Percentiles rank a stretch among this genome's conserved stretches.
Conservation (phyloP, 2,113 vertebrate genomes). For the Microtus montanus region DNA sequence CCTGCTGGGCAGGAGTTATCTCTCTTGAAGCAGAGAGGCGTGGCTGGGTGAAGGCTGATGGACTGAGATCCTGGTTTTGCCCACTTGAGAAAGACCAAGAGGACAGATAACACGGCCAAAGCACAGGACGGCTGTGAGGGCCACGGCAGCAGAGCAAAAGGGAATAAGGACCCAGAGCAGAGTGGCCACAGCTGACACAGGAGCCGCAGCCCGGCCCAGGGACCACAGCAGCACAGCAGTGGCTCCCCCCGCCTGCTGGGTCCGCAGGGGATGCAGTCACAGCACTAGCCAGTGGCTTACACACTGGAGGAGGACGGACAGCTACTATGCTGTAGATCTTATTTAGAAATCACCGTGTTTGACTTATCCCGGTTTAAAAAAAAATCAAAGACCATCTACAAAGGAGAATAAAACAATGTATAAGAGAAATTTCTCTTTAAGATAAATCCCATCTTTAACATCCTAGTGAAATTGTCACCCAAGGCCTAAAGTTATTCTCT, state of each 20-base stretch:
- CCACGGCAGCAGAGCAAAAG: rapidly evolving
- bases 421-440: neutral
- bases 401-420: neutral
- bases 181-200: too few relatives aligned
- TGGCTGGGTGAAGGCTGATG: neutral
- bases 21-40: neutral
- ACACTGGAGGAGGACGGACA: neutral
- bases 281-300: neutral
- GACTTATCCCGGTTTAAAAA: neutral
- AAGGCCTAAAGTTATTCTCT: neutral
- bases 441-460: neutral
- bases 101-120: neutral
- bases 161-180: neutral
- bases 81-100: neutral
- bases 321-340: neutral
- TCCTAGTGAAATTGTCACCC: neutral
- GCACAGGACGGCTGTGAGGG: neutral
- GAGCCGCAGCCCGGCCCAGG: too few relatives aligned
- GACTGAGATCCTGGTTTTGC: neutral
- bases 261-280: neutral
- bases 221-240: neutral
- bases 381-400: neutral
- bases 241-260: neutral
- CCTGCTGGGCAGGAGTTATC: neutral
- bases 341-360: neutral